Conservation (phyloP, 2,113 vertebrate species). For the Notarius quadriscutis region DNA sequence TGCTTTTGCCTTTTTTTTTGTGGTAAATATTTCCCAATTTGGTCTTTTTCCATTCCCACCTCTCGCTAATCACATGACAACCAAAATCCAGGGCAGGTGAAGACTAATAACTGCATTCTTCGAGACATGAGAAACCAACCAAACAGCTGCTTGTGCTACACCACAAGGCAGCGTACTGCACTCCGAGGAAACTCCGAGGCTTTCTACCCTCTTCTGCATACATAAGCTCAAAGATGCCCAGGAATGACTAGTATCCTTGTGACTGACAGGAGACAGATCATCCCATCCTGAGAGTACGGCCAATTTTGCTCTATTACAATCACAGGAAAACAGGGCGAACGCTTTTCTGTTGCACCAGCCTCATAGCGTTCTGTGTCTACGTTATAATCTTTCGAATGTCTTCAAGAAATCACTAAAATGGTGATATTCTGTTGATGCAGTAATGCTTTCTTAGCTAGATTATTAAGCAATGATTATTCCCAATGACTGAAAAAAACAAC, state of each 20-base stretch:
- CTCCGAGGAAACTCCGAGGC: background rate
- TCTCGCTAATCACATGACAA: background rate
- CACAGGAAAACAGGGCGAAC: background rate
- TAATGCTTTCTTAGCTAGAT: background rate
- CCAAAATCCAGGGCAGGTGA: background rate
- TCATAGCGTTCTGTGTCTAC: too few relatives aligned
- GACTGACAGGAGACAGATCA: background rate
- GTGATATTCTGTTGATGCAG: background rate
- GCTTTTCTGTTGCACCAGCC: background rate
- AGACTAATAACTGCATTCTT: background rate
- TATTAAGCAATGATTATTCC: background rate
- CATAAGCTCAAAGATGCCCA: background rate
- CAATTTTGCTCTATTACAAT: background rate
- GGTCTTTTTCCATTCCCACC: too few relatives aligned
- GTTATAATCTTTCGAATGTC: background rate
- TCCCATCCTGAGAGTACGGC: background rate
- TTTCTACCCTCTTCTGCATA: background rate
- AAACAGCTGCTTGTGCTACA: background rate
- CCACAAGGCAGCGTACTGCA: background rate
- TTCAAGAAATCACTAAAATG: background rate
- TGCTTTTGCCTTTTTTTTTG: background rate
- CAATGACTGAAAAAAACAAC: too few relatives aligned
- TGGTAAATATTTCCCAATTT: background rate
- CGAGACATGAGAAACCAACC: background rate
- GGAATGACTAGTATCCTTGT: background rate